These are phyloP conservation scores for Natator depressus DNA, from an alignment of 2,113 vertebrate species.

Conservation along the genomic window DNA sequence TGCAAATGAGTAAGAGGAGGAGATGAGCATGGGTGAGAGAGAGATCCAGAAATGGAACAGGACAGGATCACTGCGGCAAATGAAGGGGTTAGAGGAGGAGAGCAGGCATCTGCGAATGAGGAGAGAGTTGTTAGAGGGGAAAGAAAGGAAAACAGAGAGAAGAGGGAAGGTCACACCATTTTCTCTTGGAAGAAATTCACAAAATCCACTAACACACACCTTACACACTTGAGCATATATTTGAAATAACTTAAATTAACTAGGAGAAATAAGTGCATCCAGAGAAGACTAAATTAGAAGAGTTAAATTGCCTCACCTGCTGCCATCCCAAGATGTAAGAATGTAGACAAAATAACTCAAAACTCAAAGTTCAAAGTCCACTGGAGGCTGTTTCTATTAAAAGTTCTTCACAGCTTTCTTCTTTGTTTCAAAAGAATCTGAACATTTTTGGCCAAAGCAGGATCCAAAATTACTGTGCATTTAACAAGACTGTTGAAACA, in stretches of 20 bases:
- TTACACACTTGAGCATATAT: not conserved
- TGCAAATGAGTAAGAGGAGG: not conserved
- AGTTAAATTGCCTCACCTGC: not conserved
- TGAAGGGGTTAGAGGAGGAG: not conserved
- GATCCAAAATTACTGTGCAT: not conserved
- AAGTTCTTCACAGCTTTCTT: not conserved
- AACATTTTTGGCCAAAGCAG: not conserved
- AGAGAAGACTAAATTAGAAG: not conserved
- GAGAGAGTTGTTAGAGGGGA: not conserved
- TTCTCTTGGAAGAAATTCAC: not conserved
- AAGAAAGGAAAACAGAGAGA: not conserved
- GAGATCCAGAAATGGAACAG: not conserved
- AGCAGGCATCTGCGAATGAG: slow-evolving; percentile 3
- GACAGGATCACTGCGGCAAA: not conserved
- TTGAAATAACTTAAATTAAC: slow-evolving; percentile 29
- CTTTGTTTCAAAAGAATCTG: not conserved
- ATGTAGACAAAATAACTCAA: not conserved
- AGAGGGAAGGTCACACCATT: not conserved
- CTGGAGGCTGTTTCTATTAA: not conserved
- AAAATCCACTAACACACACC: not conserved
- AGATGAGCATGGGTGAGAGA: not conserved
- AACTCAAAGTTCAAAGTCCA: not conserved
- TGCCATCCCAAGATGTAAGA: not conserved
- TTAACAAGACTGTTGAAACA: not conserved
- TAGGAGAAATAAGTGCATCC: not conserved